A percentile compares a stretch with the other conserved stretches of the same genome.
Evolutionary conservation across 2,113 vertebrate species (phyloP).

Genomic region (Nannospalax galili): DNA sequence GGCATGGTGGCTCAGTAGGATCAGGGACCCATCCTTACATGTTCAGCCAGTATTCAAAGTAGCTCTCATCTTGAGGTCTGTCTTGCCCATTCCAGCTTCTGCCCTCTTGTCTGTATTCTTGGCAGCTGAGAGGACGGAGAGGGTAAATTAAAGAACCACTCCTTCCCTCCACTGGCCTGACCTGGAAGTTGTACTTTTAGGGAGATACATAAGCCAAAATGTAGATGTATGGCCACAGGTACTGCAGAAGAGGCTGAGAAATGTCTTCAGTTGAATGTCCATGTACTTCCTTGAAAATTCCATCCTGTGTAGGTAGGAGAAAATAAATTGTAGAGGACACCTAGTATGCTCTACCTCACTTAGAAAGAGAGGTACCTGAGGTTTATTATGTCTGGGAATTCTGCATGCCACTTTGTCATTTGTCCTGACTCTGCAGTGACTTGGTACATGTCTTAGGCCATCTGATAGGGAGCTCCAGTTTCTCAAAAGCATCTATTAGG

Average conservation of each 20-base stretch:
- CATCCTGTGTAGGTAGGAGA: background rate
- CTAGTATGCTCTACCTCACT: background rate
- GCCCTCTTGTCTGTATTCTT: background rate
- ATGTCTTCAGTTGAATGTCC: background rate
- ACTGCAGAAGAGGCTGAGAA: background rate
- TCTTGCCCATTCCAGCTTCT: constrained; percentile 4
- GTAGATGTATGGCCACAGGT: background rate
- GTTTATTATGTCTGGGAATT: background rate
- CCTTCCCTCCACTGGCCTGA: background rate
- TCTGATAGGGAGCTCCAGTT: background rate
- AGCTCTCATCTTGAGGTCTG: background rate
- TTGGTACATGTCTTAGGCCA: background rate
- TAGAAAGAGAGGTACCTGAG: background rate
- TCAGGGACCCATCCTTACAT: background rate
- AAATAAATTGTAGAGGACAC: background rate
- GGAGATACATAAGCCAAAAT: background rate
- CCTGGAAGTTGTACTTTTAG: background rate
- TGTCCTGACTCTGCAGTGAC: background rate
- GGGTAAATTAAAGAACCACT: background rate
- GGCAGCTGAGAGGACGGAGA: background rate
- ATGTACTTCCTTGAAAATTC: background rate
- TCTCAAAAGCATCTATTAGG: background rate
- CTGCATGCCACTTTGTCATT: background rate
- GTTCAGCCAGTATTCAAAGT: constrained; percentile 15
- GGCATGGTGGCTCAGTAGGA: background rate